Percentiles rank a stretch among this genome's conserved stretches.
These are phyloP conservation scores for Lophius americanus DNA, from an alignment of 2,797 vertebrate genomes.

Conservation along the genomic window DNA sequence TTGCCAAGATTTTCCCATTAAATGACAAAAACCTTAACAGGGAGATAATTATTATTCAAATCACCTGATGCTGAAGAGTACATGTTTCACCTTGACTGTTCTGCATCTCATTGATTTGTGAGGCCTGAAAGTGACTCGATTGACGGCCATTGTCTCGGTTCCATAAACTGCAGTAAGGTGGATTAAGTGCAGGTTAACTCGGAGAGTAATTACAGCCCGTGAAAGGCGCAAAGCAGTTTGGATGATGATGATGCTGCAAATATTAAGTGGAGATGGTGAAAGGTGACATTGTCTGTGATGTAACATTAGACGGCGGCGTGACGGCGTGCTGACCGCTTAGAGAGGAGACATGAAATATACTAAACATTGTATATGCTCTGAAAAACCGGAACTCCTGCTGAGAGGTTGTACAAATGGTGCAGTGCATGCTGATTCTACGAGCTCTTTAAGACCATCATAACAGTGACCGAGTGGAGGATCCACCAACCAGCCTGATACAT, in stretches of 20 bases:
- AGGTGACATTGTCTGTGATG: constrained; percentile 67
- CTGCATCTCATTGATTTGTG: constrained; percentile 66
- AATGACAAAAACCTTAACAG: constrained; percentile 29
- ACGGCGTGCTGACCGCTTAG: constrained; percentile 57
- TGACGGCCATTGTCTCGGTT: constrained; percentile 61
- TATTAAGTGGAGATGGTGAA: constrained; percentile 53
- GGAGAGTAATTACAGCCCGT: constrained; percentile 62
- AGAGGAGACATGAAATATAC: constrained; percentile 18
- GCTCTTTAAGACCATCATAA: constrained; percentile 55
- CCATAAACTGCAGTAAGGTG: constrained; percentile 67
- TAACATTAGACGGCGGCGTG: constrained; percentile 45
- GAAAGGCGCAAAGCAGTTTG: constrained; percentile 56
- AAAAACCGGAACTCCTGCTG: constrained; percentile 21
- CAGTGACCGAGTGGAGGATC: constrained; percentile 59
- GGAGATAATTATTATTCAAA: constrained; percentile 47
- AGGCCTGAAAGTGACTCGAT: constrained; percentile 67
- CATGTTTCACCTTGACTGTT: constrained; percentile 63
- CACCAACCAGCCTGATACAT: constrained; percentile 50
- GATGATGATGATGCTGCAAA: constrained; percentile 65
- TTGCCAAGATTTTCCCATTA: constrained; percentile 16
- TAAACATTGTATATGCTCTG: constrained; percentile 30
- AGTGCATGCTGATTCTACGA: constrained; percentile 38
- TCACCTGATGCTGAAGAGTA: constrained; percentile 27
- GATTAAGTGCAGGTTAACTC: constrained; percentile 69
- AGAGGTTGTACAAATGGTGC: constrained; percentile 1